Evolutionary conservation across 2,113 vertebrate species (phyloP).

Genomic region (Erinaceus europaeus): DNA sequence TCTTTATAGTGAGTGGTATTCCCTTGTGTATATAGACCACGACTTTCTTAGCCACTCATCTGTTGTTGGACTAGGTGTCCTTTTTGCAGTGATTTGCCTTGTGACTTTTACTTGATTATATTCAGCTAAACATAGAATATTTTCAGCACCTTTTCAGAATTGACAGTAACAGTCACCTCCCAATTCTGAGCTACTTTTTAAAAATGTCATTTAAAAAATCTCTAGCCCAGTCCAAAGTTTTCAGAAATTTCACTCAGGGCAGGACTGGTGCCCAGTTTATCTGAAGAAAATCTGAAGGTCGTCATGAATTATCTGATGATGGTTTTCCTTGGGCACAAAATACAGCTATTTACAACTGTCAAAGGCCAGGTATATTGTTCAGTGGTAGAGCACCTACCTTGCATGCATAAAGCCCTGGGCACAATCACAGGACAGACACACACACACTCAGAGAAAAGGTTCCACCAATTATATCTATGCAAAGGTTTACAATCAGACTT

Average conservation of each 20-base stretch:
- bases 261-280: background rate
- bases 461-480: background rate
- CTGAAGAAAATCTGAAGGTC: background rate
- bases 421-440: no score
- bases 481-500: background rate
- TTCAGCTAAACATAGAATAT: background rate
- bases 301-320: background rate
- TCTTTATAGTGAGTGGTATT: no score
- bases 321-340: background rate
- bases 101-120: background rate
- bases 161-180: background rate
- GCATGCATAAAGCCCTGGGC: no score
- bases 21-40: no score
- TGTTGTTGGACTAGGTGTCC: no score
- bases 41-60: no score
- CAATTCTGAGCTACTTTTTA: background rate
- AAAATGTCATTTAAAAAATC: background rate
- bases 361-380: no score
- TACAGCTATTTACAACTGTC: no score
- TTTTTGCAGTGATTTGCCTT: conserved; percentile 18
- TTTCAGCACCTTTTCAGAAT: background rate
- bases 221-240: background rate
- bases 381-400: no score
- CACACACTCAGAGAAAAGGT: background rate
- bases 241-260: background rate